Evolutionary conservation across 2,113 vertebrate species (phyloP), one percentile per base, ranked within the genome.

Genomic region (Alces alces): DNA sequence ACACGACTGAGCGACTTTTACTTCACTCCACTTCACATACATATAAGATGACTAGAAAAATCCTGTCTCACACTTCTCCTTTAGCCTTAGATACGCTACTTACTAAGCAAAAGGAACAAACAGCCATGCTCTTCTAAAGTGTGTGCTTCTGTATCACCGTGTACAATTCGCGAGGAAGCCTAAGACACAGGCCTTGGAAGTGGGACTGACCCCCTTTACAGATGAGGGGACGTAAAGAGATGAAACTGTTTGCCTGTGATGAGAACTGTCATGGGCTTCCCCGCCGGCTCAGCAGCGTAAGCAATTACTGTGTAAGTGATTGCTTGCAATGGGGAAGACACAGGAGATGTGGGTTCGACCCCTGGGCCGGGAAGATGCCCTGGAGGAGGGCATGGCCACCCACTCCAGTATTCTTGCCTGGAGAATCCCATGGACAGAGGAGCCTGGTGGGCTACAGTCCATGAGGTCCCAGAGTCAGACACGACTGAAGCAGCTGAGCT

Each of bases 151-250:
- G 11, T 6, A 1, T 6, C 45, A 43, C 58, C 21, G 33, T 2
- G 3, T 3, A 1, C 36, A 50, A 4, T 66, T 58, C 2, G 33
- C 27, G 27, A 36, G n/a, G 25, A 80, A 13, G 33, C 23, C 23
- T 6, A 25, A 5, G 10, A 54, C 13, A 21, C 1, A 16, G 17
- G 19, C 1, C 2, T 36, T 19, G 4, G 2, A 11, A 3, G 6
- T 3, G 64, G 57, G 33, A 27, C 8, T 60, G 47, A 43, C 6
- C 16, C 13, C 54, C 19, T 10, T 55, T 54, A 13, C 6, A 6
- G n/a, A 52, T 0, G 33, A 93, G 15, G 27, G 39, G 25, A 45
- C 0, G 2, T 11, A 43, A 52, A 66, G 21, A 84, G 19, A 23
- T 50, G 27, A 47, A 33, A 21, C 5, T 10, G 16, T 39, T 78